phyloP scores from a whole-genome alignment of 2,797 vertebrate species.

The Nannoperca australis region DNA sequence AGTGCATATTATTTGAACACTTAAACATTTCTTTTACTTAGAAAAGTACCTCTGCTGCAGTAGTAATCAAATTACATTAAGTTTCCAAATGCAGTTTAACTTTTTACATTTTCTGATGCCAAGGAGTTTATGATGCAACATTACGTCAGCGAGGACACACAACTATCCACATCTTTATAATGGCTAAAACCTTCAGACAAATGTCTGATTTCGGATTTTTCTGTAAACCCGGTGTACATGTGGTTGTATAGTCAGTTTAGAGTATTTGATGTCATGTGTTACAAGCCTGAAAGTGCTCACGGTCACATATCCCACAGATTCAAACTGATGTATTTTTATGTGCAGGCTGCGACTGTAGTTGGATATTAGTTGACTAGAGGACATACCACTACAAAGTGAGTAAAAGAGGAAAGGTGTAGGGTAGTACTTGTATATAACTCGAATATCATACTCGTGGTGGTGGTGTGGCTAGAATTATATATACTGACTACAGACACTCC shows the following conservation, averaged over 20 bases:
- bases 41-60: background rate
- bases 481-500: slow-evolving; percentile 73
- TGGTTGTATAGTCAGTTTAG: background rate
- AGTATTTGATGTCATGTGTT: background rate
- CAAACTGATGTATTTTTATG: slow-evolving; percentile 9
- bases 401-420: slow-evolving; percentile 45
- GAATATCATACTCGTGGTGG: slow-evolving; percentile 52
- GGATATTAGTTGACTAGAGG: slow-evolving; percentile 39
- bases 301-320: slow-evolving; percentile 9
- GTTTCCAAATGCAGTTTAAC: background rate
- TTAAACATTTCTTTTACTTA: background rate
- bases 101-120: background rate
- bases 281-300: slow-evolving; percentile 8
- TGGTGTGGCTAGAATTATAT: slow-evolving; percentile 50
- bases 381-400: slow-evolving; percentile 37
- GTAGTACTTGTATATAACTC: slow-evolving; percentile 49
- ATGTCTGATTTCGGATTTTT: slow-evolving; percentile 23
- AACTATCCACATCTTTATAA: slow-evolving; percentile 21
- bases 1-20: slow-evolving; percentile 1
- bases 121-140: slow-evolving; percentile 12
- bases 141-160: background rate
- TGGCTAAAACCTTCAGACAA: slow-evolving; percentile 40
- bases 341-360: slow-evolving; percentile 17
- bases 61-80: background rate
- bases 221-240: background rate